Base-by-base conservation (phyloP, 2,113 vertebrate species). In the Casuarius casuarius region DNA sequence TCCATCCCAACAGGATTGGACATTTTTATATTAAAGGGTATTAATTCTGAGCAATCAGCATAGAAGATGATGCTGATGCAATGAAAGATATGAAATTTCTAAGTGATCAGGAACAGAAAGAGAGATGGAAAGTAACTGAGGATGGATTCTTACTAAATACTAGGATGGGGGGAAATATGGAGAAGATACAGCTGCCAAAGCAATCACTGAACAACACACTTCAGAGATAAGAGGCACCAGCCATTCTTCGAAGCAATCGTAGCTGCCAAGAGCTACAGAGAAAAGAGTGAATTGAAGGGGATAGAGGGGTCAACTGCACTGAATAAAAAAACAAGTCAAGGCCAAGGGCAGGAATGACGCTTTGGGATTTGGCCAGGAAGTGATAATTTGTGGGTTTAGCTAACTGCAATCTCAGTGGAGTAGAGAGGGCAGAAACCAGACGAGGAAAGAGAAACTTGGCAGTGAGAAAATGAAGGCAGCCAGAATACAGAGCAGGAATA, bases 361-460 rank as follows among this genome's bases (percentile, higher is more conserved):
- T 77, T 81, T 97, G 96, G 91, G 95, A 95, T 96, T 95, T 96
- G 92, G 96, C 94, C 92, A 97, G 91, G 79, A 97, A 82, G 91
- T 83, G 96, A 97, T 92, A 96, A 95, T 95, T 96, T 92, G 94
- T 74, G 87, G 72, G 54, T 96, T 96, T 96, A 95, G 91, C 89
- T 75, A 95, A 92, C 56, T 80, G 79, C n/a, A 94, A 92, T 95
- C 95, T 96, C 95, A 90, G 75, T 51, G 84, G 96, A 96, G 42
- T 61, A 94, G 42, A 92, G 49, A 89, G 84, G 94, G 90, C 81
- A 95, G 84, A 96, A 96, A 95, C 65, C 89, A 22, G 22, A 63
- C 7, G 33, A 84, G 68, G 92, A 95, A 94, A 85, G 77, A 65
- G 42, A 84, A 71, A 95, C 54, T 58, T 97, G 94, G 96, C 95